Base-by-base conservation (phyloP, 1,140 invertebrate genomes). In the Drosophila equinoxialis region DNA sequence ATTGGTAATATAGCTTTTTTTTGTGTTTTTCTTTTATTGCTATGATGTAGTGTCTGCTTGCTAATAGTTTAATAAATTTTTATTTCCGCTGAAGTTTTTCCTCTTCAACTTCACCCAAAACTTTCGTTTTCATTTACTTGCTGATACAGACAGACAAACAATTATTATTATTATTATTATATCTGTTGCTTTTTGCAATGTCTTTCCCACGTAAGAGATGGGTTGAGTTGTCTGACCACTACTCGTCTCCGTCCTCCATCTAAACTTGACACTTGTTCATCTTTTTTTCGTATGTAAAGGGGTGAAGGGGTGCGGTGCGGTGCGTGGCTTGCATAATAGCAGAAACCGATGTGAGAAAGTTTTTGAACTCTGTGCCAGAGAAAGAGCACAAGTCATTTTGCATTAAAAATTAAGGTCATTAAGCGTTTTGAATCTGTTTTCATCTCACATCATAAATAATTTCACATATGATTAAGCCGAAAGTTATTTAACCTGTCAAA, bases 401-500 rank as follows among this genome's bases (percentile, higher is more conserved):
- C 45, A 23, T 51, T 51, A 23, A 51, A 51, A 51, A 51, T 51
- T 51, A 51, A 51, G 45, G 45, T 51, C 45, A 51, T 51, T 51
- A 51, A 8, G 45, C 20, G 14, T 51, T 51, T 23, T 51, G 7
- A 51, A 23, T 51, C 17, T 14, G 30, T 51, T 51, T 51, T 51
- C 10, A 51, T 51, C 45, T 51, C 45, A 51, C 45, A 11, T 51
- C 45, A 51, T 51, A 51, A 51, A 51, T 51, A 51, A 51, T 51
- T 51, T 51, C 45, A 23, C 45, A 51, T 51, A 51, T 51, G 45
- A 51, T 51, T 51, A 51, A 51, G 3, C 45, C 3, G 45, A 51
- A 51, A 51, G 45, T 51, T 51, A 48, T 51, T 51, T 51, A 51
- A 51, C 45, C 45, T 51, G 45, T 51, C 45, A 51, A 51, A 51